Conservation (phyloP, 2,888 invertebrate genomes). For the Agriotes lineatus region DNA sequence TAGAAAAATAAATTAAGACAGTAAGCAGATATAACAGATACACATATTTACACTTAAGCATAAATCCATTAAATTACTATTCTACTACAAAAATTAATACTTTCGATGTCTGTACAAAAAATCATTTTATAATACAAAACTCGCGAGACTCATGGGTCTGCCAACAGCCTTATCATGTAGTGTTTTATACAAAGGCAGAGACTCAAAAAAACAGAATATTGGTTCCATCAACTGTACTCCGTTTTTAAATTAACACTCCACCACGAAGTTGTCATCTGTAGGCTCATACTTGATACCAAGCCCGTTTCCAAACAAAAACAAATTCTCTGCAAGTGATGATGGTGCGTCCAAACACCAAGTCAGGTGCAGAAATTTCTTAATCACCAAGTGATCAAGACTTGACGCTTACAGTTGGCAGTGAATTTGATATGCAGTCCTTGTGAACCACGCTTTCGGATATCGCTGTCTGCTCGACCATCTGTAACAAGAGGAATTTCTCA, state of each 20-base stretch:
- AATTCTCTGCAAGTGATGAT: neutral
- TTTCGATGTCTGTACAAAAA: constrained; percentile 24
- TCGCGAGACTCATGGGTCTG: constrained; percentile 21
- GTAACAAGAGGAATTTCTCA: neutral
- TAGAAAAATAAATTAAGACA: constrained; percentile 32
- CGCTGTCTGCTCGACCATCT: constrained; percentile 44
- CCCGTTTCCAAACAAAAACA: neutral
- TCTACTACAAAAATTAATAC: constrained; percentile 30
- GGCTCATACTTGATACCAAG: neutral
- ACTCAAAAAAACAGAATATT: neutral
- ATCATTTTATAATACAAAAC: constrained; percentile 33
- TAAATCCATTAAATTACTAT: constrained; percentile 27
- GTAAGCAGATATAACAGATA: constrained; percentile 12
- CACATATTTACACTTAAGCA: constrained; percentile 36
- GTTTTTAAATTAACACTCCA: neutral
- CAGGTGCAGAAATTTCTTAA: neutral
- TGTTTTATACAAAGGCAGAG: neutral
- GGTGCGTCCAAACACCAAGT: constrained; percentile 20
- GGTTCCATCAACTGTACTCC: constrained; percentile 1
- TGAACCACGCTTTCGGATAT: neutral
- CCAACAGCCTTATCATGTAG: neutral
- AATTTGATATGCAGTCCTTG: constrained; percentile 47
- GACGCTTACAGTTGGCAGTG: constrained; percentile 58
- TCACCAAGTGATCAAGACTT: constrained; percentile 55
- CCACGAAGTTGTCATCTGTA: neutral